These are phyloP conservation scores for Dicrurus megarhynchus DNA, from an alignment of 2,113 vertebrate genomes.

Conservation along the genomic window DNA sequence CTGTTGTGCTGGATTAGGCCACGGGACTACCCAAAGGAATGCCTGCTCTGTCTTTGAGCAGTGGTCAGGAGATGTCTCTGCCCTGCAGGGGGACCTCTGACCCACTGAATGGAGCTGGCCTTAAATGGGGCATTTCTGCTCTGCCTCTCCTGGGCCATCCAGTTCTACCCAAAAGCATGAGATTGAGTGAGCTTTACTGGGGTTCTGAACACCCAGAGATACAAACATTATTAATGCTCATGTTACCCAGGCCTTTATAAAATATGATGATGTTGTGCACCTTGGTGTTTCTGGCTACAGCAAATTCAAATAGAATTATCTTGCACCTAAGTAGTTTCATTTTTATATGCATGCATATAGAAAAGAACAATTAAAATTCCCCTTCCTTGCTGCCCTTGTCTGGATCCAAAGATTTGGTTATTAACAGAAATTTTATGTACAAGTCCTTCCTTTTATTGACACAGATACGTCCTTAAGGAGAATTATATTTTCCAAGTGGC, in stretches of 20 bases:
- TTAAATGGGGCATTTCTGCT: background rate
- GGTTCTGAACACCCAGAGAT: background rate
- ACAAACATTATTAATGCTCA: background rate
- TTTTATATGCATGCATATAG: background rate
- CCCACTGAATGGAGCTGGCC: background rate
- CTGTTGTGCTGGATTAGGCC: background rate
- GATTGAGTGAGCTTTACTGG: background rate
- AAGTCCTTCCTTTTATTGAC: background rate
- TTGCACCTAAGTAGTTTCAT: background rate
- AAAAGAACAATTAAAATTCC: background rate
- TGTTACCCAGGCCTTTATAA: background rate
- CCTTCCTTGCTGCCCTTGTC: background rate
- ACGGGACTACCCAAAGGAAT: background rate
- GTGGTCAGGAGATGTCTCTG: background rate
- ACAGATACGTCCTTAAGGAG: background rate
- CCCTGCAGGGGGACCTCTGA: background rate
- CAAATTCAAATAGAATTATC: background rate
- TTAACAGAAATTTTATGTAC: background rate
- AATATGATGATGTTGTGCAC: background rate
- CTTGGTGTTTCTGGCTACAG: background rate
- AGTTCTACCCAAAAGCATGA: background rate
- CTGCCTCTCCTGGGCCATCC: background rate
- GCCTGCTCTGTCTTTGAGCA: background rate
- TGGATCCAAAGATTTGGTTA: background rate
- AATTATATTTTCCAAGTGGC: background rate